Evolutionary conservation across 1,140 invertebrate species (phyloP), one percentile per base, ranked within the genome.

Genomic region (Venustaconcha ellipsiformis): DNA sequence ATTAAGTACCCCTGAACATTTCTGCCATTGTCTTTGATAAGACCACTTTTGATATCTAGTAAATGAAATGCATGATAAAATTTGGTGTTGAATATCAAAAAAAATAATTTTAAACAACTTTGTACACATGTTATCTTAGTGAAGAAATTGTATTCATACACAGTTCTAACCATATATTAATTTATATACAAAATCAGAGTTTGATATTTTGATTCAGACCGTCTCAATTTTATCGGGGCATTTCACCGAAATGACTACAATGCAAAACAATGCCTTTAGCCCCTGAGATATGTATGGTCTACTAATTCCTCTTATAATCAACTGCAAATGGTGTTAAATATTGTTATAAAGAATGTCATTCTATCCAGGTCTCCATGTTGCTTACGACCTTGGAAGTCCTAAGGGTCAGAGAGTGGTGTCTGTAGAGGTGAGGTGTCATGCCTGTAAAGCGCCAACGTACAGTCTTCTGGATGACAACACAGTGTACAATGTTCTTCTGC

Each of bases 381-480:
- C 85, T 1, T 94, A 93, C 77, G 90, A 94, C 77, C 74, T 93
- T 1, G 86, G 78, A 15, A 87, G 91, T 74, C 92, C 93, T 0
- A 70, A 87, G 3, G 92, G 92, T 2, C 86, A 92, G 1, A 89
- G 94, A 17, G 92, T 95, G 3, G 80, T 91, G 20, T 89, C 91
- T 0, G 85, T 93, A 0, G 79, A 88, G 23, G 89, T 92, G 0
- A 92, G 93, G 20, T 95, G 95, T 82, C 88, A 91, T 11, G 87
- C 91, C 5, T 95, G 95, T 86, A 87, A 91, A 13, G 89, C 94
- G 30, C 95, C 95, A 13, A 85, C 79, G 2, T 95, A 93, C 83
- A 88, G 92, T 17, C 86, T 84, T 8, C 70, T 92, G 15, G 78
- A 90, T 12, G 83, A 86, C 15, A 79, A 86, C 20, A 71, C 73